These are phyloP conservation scores for Notarius quadriscutis DNA, from an alignment of 2,113 vertebrate genomes.

Conservation along the genomic window DNA sequence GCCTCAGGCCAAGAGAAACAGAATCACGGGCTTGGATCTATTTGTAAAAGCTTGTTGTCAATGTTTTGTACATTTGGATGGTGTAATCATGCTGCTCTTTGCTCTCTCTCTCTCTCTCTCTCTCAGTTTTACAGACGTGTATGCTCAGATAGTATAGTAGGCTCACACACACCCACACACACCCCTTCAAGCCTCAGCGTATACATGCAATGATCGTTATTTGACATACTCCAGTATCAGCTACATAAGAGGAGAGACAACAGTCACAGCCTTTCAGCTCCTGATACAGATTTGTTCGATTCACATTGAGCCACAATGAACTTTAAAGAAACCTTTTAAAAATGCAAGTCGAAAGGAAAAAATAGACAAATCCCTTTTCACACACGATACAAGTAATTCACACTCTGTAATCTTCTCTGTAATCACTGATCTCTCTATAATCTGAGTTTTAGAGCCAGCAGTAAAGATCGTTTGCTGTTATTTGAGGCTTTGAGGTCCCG, in stretches of 20 bases:
- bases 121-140: not conserved
- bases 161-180: not conserved
- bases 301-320: not conserved
- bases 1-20: not conserved
- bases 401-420: constrained; percentile 6
- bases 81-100: not conserved
- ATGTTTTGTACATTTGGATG: not conserved
- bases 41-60: not conserved
- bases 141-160: not conserved
- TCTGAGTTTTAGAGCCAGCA: not conserved
- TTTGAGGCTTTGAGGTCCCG: not conserved
- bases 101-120: not conserved
- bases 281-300: not conserved
- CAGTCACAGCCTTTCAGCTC: not conserved
- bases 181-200: not conserved
- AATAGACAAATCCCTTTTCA: not conserved
- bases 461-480: constrained; percentile 5
- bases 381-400: not conserved
- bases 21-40: not conserved
- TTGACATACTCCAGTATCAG: not conserved
- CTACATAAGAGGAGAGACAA: not conserved
- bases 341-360: not conserved
- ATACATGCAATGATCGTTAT: not conserved
- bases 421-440: not conserved
- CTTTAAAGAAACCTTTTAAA: not conserved